Conservation (phyloP, 2,888 invertebrate genomes). For the Platycheirus albimanus region DNA sequence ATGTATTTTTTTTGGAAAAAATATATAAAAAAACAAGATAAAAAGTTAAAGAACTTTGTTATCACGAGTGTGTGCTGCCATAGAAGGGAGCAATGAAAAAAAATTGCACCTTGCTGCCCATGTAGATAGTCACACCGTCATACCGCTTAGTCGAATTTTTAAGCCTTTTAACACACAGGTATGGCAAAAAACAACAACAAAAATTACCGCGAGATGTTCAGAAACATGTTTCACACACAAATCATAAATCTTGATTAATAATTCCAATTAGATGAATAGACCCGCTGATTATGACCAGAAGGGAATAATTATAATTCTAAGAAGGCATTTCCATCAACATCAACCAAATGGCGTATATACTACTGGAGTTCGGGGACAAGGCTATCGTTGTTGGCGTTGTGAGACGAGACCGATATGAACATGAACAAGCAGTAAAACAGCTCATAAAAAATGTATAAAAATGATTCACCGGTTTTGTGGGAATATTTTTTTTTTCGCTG, state of each 20-base stretch:
- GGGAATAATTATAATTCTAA: constrained; percentile 25
- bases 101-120: constrained; percentile 52
- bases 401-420: constrained; percentile 45
- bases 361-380: constrained; percentile 30
- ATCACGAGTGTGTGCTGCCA: constrained; percentile 57
- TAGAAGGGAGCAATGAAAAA: constrained; percentile 1
- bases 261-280: constrained; percentile 46
- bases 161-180: background rate
- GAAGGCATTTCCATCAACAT: constrained; percentile 19
- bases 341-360: constrained; percentile 50
- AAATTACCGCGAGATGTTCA: constrained; percentile 3
- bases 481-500: constrained; percentile 24
- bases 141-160: constrained; percentile 22
- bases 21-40: constrained; percentile 47
- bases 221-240: constrained; percentile 19
- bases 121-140: constrained; percentile 32
- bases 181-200: background rate
- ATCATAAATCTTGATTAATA: constrained; percentile 16
- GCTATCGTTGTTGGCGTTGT: constrained; percentile 29
- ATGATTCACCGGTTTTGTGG: constrained; percentile 69
- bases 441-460: constrained; percentile 32
- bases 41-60: constrained; percentile 65
- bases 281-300: constrained; percentile 27
- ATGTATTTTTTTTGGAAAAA: constrained; percentile 36
- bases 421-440: constrained; percentile 38